Percentiles rank a stretch among this genome's conserved stretches.
Evolutionary conservation across 2,113 vertebrate species (phyloP).

Genomic region (Talpa occidentalis): DNA sequence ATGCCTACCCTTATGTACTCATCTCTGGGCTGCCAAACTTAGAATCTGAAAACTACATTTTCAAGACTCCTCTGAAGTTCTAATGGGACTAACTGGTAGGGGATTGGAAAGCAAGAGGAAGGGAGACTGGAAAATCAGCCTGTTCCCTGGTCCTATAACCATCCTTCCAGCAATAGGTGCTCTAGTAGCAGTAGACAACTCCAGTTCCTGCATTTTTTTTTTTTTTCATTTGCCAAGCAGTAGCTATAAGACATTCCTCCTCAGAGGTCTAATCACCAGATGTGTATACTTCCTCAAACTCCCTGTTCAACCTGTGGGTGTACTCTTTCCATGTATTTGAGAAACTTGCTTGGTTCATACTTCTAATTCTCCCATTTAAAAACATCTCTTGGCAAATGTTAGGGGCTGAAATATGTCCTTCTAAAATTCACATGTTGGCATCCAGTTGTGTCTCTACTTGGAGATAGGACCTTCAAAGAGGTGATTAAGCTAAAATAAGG

Average conservation of each 20-base stretch:
- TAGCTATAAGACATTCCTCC: neutral
- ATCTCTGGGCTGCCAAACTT: neutral
- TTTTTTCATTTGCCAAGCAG: neutral
- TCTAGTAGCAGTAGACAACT: neutral
- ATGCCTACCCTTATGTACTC: neutral
- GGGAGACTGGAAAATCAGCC: neutral
- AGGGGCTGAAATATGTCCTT: neutral
- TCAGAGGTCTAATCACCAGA: neutral
- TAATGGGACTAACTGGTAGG: neutral
- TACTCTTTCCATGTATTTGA: neutral
- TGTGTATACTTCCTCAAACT: neutral
- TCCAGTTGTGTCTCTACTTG: neutral
- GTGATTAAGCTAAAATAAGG: neutral
- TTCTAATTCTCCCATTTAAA: conserved; percentile 12
- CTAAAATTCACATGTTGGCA: neutral
- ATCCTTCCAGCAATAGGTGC: neutral
- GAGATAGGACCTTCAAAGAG: neutral
- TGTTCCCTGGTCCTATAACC: neutral
- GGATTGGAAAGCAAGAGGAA: neutral
- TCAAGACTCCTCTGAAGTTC: neutral
- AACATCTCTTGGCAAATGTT: neutral
- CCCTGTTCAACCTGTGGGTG: neutral
- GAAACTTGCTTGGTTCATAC: neutral
- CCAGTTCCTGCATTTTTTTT: neutral
- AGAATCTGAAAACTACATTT: neutral